phyloP scores from a whole-genome alignment of 2,113 vertebrate species.

The Baryphthengus martii region DNA sequence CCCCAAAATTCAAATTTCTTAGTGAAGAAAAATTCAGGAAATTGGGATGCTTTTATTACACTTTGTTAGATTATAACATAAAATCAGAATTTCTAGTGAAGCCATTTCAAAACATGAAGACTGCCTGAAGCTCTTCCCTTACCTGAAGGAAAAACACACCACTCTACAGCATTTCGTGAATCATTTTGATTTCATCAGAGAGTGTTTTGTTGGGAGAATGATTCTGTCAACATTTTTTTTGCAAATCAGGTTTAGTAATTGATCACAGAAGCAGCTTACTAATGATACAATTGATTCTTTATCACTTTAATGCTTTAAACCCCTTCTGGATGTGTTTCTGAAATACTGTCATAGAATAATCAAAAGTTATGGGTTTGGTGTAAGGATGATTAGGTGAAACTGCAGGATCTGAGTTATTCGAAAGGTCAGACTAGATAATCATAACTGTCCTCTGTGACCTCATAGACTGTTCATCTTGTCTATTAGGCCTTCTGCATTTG shows the following conservation, averaged over 20 bases:
- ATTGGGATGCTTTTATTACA: not conserved
- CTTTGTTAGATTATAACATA: not conserved
- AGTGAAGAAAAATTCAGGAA: not conserved
- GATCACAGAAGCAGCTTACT: not conserved
- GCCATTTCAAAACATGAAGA: not conserved
- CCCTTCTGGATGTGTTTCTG: not conserved
- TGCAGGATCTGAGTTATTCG: slow-evolving; percentile 1
- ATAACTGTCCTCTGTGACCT: not conserved
- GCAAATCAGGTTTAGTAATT: not conserved
- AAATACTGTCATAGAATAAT: not conserved
- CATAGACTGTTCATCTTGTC: slow-evolving; percentile 9
- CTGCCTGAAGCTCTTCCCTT: not conserved
- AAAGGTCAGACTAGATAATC: slow-evolving; percentile 41
- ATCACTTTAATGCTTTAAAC: slow-evolving; percentile 3
- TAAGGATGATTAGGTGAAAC: slow-evolving; percentile 11
- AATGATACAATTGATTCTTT: not conserved
- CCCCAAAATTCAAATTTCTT: not conserved
- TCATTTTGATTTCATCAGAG: not conserved
- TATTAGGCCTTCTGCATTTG: not conserved
- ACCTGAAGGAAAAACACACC: not conserved
- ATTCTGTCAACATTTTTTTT: not conserved
- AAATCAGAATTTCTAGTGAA: not conserved
- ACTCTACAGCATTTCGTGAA: not conserved
- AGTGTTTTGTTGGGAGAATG: not conserved
- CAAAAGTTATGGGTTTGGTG: not conserved